Evolutionary conservation across 2,797 vertebrate genomes (phyloP).

Genomic region (Pipistrellus nathusii): DNA sequence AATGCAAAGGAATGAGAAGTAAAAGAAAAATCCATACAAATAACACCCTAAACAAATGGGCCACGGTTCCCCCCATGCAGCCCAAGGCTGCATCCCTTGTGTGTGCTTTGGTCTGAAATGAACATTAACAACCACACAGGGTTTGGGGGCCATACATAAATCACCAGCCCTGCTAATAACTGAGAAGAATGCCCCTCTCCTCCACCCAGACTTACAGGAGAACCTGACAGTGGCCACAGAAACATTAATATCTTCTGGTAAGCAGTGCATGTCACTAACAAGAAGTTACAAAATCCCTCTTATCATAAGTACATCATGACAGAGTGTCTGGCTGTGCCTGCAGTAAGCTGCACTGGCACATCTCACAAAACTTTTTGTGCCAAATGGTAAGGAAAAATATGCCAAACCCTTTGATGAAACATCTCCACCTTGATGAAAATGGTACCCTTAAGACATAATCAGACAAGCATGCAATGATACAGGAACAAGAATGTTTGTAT

Average conservation of each 20-base stretch:
- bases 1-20: conserved; percentile 53
- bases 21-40: conserved; percentile 60
- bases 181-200: background rate
- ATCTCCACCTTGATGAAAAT: background rate
- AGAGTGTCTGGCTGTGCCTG: background rate
- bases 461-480: background rate
- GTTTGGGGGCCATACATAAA: no score
- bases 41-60: background rate
- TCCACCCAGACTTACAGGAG: background rate
- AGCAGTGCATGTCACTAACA: background rate
- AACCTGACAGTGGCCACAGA: background rate
- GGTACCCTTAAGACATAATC: conserved; percentile 22
- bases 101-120: background rate
- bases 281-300: background rate
- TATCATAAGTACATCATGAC: background rate
- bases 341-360: background rate
- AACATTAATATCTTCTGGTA: background rate
- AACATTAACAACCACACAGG: background rate
- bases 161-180: background rate
- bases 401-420: background rate
- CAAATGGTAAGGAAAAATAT: background rate
- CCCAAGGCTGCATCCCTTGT: background rate
- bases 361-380: background rate
- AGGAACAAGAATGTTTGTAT: background rate
- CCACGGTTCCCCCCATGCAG: conserved; percentile 10